Base-by-base conservation (phyloP, 2,797 vertebrate genomes). In the Lacerta bilineata region DNA sequence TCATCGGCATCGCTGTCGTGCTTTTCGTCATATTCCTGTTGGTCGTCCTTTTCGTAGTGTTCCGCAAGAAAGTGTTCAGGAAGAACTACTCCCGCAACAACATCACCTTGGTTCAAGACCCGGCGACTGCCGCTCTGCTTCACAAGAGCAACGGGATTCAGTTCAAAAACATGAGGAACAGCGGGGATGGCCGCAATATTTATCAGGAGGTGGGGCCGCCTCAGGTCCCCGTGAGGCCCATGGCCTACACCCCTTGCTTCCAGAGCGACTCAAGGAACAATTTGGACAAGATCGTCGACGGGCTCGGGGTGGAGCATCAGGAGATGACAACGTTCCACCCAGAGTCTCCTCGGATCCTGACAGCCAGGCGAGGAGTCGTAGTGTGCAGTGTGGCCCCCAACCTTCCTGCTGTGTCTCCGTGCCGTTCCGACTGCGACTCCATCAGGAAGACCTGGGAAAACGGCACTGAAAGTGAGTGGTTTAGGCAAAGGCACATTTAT, bases 381-480 rank as follows among this genome's bases (percentile, higher is more conserved):
- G 98, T 99, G 84, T 99, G 99, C 95, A 99, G 99, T 0, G 98
- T 99, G 88, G 98, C 98, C n/a, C 98, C 99, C 77, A 99, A 98
- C 93, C 96, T 99, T 68, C 98, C 98, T 0, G 96, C 98, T 0
- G 97, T 98, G 50, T 98, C 98, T 0, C 98, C 98, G 5, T 99
- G 98, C 93, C 98, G 98, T 61, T 99, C 98, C 0, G 98, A 99
- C 93, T 99, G 98, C 2, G 98, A 99, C 93, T 99, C 99, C 83
- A 96, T 99, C 85, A 96, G 97, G 89, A 99, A 99, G 92, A 97
- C 98, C 0, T 99, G 99, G 98, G 98, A 99, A 80, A 93, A 96
- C 0, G 98, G 98, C 10, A 93, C 90, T 0, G 98, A 99, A 50
- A 97, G 98, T 99, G 94, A 97, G 97, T 97, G 77, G 1, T 0